Conservation (phyloP, 2,888 invertebrate species). For the Schizaphis graminum region DNA sequence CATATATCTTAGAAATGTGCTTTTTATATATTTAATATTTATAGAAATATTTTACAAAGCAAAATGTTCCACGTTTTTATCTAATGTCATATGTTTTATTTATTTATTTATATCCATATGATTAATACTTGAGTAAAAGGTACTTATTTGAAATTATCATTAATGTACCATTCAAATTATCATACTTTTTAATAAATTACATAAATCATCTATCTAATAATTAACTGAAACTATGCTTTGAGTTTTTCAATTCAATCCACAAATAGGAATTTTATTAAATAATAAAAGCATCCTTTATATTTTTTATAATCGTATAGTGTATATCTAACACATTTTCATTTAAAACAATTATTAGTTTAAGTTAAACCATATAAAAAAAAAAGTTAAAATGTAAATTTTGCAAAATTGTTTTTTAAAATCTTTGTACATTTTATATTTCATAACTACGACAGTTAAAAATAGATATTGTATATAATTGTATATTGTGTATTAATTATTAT, state of each 20-base stretch:
- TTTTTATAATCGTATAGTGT: neutral
- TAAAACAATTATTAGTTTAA: neutral
- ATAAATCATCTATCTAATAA: neutral
- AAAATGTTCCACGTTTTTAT: neutral
- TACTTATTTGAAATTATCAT: neutral
- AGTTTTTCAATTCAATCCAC: neutral
- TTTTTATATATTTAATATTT: neutral
- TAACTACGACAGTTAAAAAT: neutral
- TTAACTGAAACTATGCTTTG: neutral
- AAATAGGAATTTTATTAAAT: neutral
- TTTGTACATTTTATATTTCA: neutral
- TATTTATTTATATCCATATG: neutral
- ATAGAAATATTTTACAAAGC: neutral
- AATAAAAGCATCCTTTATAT: neutral
- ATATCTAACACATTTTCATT: neutral
- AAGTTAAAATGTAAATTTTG: neutral
- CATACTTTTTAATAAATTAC: neutral
- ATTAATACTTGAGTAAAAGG: neutral
- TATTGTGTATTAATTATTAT: neutral
- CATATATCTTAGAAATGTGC: neutral
- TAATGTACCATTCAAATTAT: neutral
- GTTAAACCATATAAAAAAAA: neutral
- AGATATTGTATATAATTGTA: neutral
- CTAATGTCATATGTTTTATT: neutral
- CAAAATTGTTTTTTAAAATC: neutral